Conservation (phyloP, 2,113 vertebrate species). For the Apaloderma vittatum region DNA sequence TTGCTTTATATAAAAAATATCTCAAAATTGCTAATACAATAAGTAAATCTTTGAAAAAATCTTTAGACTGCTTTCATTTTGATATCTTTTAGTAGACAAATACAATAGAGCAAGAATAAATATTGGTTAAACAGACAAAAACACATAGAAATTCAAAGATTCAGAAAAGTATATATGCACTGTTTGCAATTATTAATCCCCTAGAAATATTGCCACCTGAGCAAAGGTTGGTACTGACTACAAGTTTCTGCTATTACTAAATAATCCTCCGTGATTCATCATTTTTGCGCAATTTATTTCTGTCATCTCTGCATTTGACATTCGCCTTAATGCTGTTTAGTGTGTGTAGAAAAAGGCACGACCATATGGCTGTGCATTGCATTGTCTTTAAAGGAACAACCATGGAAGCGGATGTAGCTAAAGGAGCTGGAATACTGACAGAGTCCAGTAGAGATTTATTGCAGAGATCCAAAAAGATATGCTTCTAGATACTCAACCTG, state of each 20-base stretch:
- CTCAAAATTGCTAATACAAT: not conserved
- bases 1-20: not conserved
- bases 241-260: not conserved
- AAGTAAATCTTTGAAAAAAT: not conserved
- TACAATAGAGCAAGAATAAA: not conserved
- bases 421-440: not conserved
- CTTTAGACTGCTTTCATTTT: not conserved
- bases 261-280: not conserved
- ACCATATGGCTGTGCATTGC: too few relatives aligned
- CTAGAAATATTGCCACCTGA: not conserved
- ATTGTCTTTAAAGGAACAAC: not conserved
- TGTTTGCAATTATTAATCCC: not conserved
- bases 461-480: not conserved
- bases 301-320: not conserved
- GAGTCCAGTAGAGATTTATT: not conserved
- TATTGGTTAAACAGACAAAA: constrained; percentile 16
- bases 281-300: not conserved
- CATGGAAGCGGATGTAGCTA: accelerated
- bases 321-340: not conserved
- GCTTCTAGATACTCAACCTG: not conserved
- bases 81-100: not conserved
- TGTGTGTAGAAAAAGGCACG: not conserved
- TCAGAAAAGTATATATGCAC: not conserved
- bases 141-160: not conserved
- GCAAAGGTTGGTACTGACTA: not conserved